Evolutionary conservation across 2,888 invertebrate species (phyloP).

Genomic region (Pollenia labialis): DNA sequence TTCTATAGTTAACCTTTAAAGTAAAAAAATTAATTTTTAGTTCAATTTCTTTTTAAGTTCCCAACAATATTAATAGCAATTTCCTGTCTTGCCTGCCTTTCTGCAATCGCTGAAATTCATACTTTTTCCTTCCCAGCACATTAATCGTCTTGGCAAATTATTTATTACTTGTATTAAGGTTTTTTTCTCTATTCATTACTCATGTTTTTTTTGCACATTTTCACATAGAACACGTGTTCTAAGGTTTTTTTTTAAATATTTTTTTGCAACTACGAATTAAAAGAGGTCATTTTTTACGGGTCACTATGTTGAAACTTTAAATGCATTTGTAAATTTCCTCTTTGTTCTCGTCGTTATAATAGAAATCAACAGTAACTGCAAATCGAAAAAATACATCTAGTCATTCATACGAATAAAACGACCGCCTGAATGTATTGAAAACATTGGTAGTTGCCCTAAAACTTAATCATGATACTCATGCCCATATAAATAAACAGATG

Average conservation of each 20-base stretch:
- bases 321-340: constrained; percentile 62
- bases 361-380: constrained; percentile 4
- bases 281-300: constrained; percentile 70
- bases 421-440: constrained; percentile 25
- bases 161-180: constrained; percentile 9
- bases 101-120: background rate
- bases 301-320: constrained; percentile 51
- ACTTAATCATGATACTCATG: constrained; percentile 67
- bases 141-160: constrained; percentile 23
- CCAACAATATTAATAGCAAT: constrained; percentile 25
- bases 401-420: background rate
- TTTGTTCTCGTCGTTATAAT: constrained; percentile 46
- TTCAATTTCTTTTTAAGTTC: too few relatives aligned
- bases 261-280: constrained; percentile 16
- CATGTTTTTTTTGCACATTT: constrained; percentile 4
- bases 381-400: background rate
- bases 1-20: background rate
- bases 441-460: constrained; percentile 58
- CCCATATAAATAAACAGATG: constrained; percentile 29
- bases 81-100: constrained; percentile 19
- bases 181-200: background rate
- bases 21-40: too few relatives aligned
- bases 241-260: background rate
- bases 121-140: background rate
- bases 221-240: constrained; percentile 59